Base-by-base conservation (phyloP, 2,797 vertebrate species). In the Chiroxiphia lanceolata region DNA sequence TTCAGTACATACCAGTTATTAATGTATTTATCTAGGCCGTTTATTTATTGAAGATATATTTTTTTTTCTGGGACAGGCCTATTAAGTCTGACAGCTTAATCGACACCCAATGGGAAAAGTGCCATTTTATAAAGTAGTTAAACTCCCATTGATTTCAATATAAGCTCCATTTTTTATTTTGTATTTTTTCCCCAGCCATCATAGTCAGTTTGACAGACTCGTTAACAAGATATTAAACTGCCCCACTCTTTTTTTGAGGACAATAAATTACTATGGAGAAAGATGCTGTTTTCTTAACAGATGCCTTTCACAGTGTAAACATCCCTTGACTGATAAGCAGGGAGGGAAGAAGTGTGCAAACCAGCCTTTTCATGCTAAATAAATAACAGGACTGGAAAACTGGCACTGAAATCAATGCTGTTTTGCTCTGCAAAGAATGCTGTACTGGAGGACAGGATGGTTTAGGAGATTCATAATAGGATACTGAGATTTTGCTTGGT, bases 81-180 rank as follows among this genome's bases (percentile, higher is more conserved):
- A 96, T 98, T 97, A 97, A 95, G 75, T 91, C 94, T 96, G 91
- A 97, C 86, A 93, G 84, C 85, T 97, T 97, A 96, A 97, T 95
- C 40, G 87, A 97, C 96, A 97, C 59, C 80, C 91, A 93, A 93
- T 95, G 93, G 93, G 71, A 77, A 86, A 95, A 96, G 96, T 25
- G 53, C 59, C 83, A 70, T 90, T 94, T 89, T 18, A 91, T 89
- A 72, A 87, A 87, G 94, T 84, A 88, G 75, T 96, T 95, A 91
- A 91, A 92, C 61, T 96, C 89, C 86, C 94, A 96, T 91, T 96
- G 95, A 97, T 97, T 96, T 97, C 31, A 27, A 74, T 95, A 91
- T 96, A 94, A 92, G 82, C 89, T 95, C 84, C 21, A 45, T 92
- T 96, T 97, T 94, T 96, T 94, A 82, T 91, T 93, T 94, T 72